Conservation (phyloP, 1,140 invertebrate species). For the Ladona fulva region DNA sequence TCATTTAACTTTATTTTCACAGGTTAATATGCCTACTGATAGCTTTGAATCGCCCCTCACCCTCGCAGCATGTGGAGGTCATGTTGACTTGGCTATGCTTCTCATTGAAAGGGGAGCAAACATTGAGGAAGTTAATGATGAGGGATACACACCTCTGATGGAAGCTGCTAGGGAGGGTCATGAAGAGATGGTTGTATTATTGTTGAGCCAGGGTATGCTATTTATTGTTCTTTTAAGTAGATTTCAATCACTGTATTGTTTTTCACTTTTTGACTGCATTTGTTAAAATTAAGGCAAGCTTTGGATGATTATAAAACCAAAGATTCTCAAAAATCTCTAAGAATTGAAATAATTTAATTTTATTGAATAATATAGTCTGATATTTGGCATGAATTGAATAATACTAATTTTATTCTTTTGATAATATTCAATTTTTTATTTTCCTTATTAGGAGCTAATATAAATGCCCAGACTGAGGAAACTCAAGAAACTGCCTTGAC, state of each 20-base stretch:
- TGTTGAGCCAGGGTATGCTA: slow-evolving; percentile 71
- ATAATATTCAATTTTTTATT: slow-evolving; percentile 15
- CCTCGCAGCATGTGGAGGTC: slow-evolving; percentile 94
- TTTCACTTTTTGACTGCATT: no score
- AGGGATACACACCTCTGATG: slow-evolving; percentile 99
- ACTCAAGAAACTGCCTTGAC: slow-evolving; percentile 97
- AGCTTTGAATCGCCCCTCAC: slow-evolving; percentile 98
- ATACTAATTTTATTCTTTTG: background rate
- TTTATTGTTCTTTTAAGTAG: no score
- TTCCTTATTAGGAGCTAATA: slow-evolving; percentile 65
- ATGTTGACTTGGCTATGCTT: slow-evolving; percentile 91
- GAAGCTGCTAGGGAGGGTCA: slow-evolving; percentile 97
- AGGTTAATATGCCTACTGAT: slow-evolving; percentile 97
- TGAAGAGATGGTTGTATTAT: slow-evolving; percentile 93
- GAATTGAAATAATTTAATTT: no score
- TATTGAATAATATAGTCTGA: no score
- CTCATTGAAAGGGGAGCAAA: slow-evolving; percentile 94
- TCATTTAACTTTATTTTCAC: slow-evolving; percentile 24
- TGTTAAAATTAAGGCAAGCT: no score
- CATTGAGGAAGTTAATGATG: slow-evolving; percentile 98
- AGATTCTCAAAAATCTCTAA: no score
- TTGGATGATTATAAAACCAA: no score
- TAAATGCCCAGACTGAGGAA: slow-evolving; percentile 97
- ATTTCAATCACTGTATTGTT: no score
- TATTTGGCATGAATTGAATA: no score